Conservation (phyloP, 2,888 invertebrate genomes). For the Sabatieria punctata region DNA sequence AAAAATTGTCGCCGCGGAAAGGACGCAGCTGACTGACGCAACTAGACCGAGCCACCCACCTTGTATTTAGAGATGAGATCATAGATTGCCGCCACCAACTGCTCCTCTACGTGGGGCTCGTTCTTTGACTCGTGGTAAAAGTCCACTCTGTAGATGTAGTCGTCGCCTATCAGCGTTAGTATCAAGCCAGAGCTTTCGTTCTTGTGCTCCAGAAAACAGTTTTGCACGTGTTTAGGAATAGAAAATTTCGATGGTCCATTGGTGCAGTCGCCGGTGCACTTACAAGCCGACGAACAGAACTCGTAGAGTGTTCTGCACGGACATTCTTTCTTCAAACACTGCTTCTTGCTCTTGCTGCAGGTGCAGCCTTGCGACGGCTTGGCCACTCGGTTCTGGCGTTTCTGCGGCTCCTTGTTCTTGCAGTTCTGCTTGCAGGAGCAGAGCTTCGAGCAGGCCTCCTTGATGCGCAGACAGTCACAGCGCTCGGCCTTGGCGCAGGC, state of each 20-base stretch:
- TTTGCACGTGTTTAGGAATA: constrained; percentile 30
- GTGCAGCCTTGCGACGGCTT: constrained; percentile 23
- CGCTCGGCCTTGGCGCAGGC: constrained; percentile 26
- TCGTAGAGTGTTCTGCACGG: constrained; percentile 29
- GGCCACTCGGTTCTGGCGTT: constrained; percentile 21
- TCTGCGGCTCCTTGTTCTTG: constrained; percentile 30
- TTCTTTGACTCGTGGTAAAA: constrained; percentile 29
- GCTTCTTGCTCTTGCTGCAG: constrained; percentile 31
- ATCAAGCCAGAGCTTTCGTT: constrained; percentile 29
- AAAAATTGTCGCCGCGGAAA: too few species aligned
- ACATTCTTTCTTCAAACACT: constrained; percentile 30
- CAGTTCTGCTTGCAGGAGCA: constrained; percentile 30
- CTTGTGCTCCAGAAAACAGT: constrained; percentile 30
- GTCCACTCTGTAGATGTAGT: constrained; percentile 29
- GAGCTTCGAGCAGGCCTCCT: constrained; percentile 27
- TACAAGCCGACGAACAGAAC: constrained; percentile 25
- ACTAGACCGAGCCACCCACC: too few species aligned
- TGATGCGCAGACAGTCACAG: constrained; percentile 30
- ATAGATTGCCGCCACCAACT: constrained; percentile 28
- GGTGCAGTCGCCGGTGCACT: constrained; percentile 29
- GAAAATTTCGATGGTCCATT: constrained; percentile 30
- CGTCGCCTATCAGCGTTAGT: constrained; percentile 27
- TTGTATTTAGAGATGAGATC: constrained; percentile 30
- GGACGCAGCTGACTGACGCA: too few species aligned
- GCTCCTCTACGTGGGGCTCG: constrained; percentile 31